These are phyloP conservation scores for Melanophora roralis DNA, from an alignment of 2,888 invertebrate genomes.

Conservation along the genomic window DNA sequence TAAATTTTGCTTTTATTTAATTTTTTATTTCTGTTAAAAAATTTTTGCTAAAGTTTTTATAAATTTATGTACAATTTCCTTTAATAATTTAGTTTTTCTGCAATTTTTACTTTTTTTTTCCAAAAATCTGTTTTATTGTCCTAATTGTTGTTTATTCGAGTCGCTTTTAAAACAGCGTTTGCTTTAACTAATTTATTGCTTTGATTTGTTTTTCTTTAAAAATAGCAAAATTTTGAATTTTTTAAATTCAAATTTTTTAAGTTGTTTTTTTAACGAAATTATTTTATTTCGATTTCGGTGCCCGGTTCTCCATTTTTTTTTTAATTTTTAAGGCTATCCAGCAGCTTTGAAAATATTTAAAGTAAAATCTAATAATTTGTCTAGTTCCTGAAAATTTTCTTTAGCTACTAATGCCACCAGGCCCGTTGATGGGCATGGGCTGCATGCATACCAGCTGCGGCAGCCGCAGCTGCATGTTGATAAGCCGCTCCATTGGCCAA, in stretches of 20 bases:
- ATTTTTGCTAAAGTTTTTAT: constrained; percentile 38
- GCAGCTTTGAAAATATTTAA: constrained; percentile 43
- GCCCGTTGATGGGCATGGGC: constrained; percentile 70
- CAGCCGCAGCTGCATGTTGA: constrained; percentile 74
- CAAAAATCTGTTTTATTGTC: constrained; percentile 72
- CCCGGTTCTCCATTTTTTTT: background rate
- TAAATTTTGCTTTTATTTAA: constrained; percentile 29
- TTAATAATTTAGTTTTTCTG: constrained; percentile 14
- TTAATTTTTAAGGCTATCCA: constrained; percentile 52
- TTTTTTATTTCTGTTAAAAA: background rate
- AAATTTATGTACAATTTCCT: no score
- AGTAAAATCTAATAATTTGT: constrained; percentile 9
- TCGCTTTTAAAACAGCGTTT: constrained; percentile 60
- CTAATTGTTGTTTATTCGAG: constrained; percentile 70
- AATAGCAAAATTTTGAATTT: constrained; percentile 32
- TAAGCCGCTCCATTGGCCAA: constrained; percentile 76
- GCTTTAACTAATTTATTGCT: constrained; percentile 45
- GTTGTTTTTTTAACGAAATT: constrained; percentile 20
- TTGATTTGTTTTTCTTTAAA: constrained; percentile 16
- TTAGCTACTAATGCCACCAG: constrained; percentile 71
- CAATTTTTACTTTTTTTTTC: constrained; percentile 38
- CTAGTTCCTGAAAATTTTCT: background rate
- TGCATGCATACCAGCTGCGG: constrained; percentile 75
- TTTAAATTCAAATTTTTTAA: constrained; percentile 16
- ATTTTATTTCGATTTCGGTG: background rate